Evolutionary conservation across 2,888 invertebrate genomes (phyloP).

Genomic region (Notodonta ziczac): DNA sequence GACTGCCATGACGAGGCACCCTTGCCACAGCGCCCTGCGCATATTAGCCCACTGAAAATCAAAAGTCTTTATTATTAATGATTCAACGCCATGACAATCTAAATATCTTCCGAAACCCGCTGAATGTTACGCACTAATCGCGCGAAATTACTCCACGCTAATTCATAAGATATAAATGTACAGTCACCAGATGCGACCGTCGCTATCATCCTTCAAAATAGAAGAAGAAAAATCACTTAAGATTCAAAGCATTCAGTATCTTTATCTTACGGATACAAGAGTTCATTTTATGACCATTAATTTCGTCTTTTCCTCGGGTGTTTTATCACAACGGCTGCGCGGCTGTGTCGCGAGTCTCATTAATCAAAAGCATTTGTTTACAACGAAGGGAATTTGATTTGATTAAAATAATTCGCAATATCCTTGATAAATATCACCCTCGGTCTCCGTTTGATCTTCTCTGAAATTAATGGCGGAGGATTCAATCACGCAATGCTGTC

Average conservation of each 20-base stretch:
- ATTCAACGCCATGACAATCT: slow-evolving; percentile 79
- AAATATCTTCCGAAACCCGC: slow-evolving; percentile 72
- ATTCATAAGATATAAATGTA: slow-evolving; percentile 72
- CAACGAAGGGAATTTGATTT: slow-evolving; percentile 85
- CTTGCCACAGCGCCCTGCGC: slow-evolving; percentile 73
- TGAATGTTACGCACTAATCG: slow-evolving; percentile 72
- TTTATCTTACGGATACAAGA: slow-evolving; percentile 83
- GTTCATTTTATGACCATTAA: slow-evolving; percentile 85
- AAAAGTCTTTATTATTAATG: slow-evolving; percentile 83
- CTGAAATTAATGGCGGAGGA: slow-evolving; percentile 82
- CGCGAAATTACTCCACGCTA: slow-evolving; percentile 64
- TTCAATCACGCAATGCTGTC: slow-evolving; percentile 81
- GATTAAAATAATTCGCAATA: slow-evolving; percentile 85
- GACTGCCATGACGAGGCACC: slow-evolving; percentile 74
- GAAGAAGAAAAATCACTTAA: slow-evolving; percentile 80
- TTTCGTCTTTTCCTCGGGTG: slow-evolving; percentile 82
- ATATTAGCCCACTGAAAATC: slow-evolving; percentile 82
- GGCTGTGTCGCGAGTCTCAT: slow-evolving; percentile 84
- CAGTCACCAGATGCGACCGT: slow-evolving; percentile 78
- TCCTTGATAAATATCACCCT: slow-evolving; percentile 85
- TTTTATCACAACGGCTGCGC: slow-evolving; percentile 82
- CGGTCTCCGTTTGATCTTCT: slow-evolving; percentile 83
- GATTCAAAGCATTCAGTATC: slow-evolving; percentile 81
- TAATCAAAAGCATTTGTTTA: slow-evolving; percentile 85
- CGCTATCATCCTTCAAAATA: slow-evolving; percentile 75